Conservation (phyloP, 2,888 invertebrate species). For the Epiblema foenella region DNA sequence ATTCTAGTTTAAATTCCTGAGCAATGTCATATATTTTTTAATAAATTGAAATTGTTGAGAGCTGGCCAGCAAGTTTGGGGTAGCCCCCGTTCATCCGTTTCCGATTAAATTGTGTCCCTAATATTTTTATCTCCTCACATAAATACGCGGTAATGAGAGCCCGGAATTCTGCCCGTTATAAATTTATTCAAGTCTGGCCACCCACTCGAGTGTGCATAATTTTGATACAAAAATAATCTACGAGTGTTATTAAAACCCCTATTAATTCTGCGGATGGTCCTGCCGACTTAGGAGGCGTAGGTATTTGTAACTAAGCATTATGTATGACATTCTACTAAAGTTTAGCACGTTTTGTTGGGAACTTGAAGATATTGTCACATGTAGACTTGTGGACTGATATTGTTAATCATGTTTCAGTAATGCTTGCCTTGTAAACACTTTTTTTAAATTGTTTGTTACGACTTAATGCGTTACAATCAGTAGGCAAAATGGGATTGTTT, state of each 20-base stretch:
- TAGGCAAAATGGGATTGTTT: too few relatives aligned
- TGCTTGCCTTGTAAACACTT: too few relatives aligned
- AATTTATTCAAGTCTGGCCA: constrained; percentile 81
- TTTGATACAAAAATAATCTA: constrained; percentile 84
- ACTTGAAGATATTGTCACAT: background rate
- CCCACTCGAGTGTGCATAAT: constrained; percentile 81
- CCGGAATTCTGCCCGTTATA: constrained; percentile 76
- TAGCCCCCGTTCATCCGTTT: constrained; percentile 75
- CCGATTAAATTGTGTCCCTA: constrained; percentile 82
- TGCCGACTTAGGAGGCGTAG: constrained; percentile 48
- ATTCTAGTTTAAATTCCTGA: background rate
- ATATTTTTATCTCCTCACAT: constrained; percentile 84
- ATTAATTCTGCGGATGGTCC: constrained; percentile 63
- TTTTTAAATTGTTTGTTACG: too few relatives aligned
- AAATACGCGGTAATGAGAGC: constrained; percentile 82
- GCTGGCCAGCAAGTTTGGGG: constrained; percentile 49
- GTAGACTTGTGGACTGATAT: background rate
- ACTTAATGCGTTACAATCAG: too few relatives aligned
- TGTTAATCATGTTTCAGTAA: too few relatives aligned
- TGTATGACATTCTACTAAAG: background rate
- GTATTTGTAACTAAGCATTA: background rate
- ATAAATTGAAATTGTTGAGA: constrained; percentile 41
- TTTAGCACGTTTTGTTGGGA: background rate
- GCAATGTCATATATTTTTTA: constrained; percentile 8
- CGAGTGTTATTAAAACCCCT: constrained; percentile 71